Evolutionary conservation across 2,797 vertebrate species (phyloP).

Genomic region (Aulostomus chinensis): DNA sequence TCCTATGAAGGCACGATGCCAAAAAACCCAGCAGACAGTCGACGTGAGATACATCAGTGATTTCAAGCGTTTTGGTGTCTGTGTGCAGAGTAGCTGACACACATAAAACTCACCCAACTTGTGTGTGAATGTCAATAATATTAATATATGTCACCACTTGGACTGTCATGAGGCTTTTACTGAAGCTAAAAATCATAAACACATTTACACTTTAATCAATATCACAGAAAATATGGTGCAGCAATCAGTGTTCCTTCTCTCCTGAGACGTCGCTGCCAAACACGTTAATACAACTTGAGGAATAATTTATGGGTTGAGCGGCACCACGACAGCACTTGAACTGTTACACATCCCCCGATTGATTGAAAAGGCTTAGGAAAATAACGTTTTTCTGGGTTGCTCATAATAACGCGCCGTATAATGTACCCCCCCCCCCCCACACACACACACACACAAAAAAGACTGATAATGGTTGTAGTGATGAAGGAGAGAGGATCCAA

Average conservation of each 20-base stretch:
- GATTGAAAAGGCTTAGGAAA: conserved; percentile 55
- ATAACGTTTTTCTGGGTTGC: conserved; percentile 45
- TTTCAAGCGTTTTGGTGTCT: conserved; percentile 13
- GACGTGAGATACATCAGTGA: conserved; percentile 16
- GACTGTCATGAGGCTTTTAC: conserved; percentile 78
- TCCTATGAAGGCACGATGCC: conserved; percentile 1
- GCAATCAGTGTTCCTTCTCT: conserved; percentile 60
- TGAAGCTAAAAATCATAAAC: conserved; percentile 75
- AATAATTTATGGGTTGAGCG: conserved; percentile 58
- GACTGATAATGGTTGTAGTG: conserved; percentile 40
- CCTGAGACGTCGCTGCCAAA: conserved; percentile 64
- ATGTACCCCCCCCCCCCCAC: no score
- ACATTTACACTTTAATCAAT: conserved; percentile 76
- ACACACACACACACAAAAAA: conserved; percentile 31
- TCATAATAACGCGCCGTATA: conserved; percentile 49
- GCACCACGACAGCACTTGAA: conserved; percentile 47
- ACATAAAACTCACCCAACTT: conserved; percentile 29
- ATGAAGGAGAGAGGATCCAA: conserved; percentile 39
- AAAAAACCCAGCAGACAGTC: conserved; percentile 9
- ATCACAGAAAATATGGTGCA: conserved; percentile 59
- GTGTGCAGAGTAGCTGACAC: conserved; percentile 23
- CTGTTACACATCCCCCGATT: conserved; percentile 33
- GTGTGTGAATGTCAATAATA: conserved; percentile 59
- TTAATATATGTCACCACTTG: conserved; percentile 72
- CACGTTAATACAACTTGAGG: conserved; percentile 56